Conservation (phyloP, 2,888 invertebrate species). For the Sepioteuthis lessoniana region DNA sequence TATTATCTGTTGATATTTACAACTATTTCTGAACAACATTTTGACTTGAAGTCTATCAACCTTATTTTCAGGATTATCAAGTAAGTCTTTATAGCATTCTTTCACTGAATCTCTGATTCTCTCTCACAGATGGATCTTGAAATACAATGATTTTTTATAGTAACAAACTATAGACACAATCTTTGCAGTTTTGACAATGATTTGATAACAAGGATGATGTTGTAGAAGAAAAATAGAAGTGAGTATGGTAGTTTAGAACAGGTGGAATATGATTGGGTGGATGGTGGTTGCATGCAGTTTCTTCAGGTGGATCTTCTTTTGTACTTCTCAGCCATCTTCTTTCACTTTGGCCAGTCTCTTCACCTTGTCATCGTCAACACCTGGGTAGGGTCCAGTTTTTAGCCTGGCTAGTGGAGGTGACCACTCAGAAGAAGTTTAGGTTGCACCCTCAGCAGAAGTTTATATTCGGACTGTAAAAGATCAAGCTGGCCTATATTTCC, state of each 20-base stretch:
- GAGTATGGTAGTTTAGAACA: background rate
- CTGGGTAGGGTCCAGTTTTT: background rate
- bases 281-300: conserved; percentile 4
- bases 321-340: background rate
- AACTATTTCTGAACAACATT: background rate
- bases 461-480: background rate
- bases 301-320: background rate
- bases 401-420: background rate
- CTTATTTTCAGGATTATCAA: background rate
- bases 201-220: conserved; percentile 15
- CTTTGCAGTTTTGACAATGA: background rate
- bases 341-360: conserved; percentile 16
- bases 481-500: conserved; percentile 11
- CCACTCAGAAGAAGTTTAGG: conserved; percentile 3
- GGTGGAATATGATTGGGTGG: background rate
- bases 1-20: background rate
- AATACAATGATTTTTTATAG: background rate
- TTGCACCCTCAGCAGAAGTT: background rate
- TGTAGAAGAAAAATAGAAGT: background rate
- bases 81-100: background rate
- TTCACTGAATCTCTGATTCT: background rate
- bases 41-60: too few relatives aligned
- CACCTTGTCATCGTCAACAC: conserved; percentile 20
- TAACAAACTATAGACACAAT: background rate
- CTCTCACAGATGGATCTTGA: background rate